Percentiles rank a stretch among this genome's conserved stretches.
Conservation (phyloP, 2,113 vertebrate species). For the Psittacara wagleri region DNA sequence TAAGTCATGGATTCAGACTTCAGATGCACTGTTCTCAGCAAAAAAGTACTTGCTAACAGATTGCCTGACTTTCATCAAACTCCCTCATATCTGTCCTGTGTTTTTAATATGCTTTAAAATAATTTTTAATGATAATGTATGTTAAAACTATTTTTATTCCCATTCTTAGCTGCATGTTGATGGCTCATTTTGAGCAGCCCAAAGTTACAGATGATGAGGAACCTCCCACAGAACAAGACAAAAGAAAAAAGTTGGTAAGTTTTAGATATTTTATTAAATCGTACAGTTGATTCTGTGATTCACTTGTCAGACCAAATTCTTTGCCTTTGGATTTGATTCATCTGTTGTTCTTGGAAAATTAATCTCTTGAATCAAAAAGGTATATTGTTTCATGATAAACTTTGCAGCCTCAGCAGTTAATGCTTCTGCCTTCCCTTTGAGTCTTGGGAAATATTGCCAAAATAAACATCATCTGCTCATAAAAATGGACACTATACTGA, state of each 20-base stretch:
- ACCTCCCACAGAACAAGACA: slow-evolving; percentile 96
- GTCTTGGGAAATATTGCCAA: background rate
- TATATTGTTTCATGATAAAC: background rate
- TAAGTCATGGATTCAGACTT: background rate
- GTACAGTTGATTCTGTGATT: background rate
- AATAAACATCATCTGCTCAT: background rate
- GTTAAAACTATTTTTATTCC: background rate
- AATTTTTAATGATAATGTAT: background rate
- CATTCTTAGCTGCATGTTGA: slow-evolving; percentile 90
- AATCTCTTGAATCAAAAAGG: background rate
- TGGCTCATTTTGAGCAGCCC: slow-evolving; percentile 89
- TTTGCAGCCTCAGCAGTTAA: background rate
- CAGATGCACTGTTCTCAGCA: background rate
- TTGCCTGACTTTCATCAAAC: background rate
- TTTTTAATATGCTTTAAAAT: background rate
- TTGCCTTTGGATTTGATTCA: background rate
- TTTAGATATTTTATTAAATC: background rate
- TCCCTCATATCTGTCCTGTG: background rate
- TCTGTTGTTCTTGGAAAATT: background rate
- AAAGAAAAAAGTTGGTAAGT: slow-evolving; percentile 92
- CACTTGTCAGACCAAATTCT: background rate
- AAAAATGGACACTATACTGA: background rate
- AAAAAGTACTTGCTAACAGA: background rate
- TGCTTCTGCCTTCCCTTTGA: background rate
- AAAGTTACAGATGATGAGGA: slow-evolving; percentile 91